Conservation (phyloP, 2,888 invertebrate genomes). For the Aleiodes testaceus region DNA sequence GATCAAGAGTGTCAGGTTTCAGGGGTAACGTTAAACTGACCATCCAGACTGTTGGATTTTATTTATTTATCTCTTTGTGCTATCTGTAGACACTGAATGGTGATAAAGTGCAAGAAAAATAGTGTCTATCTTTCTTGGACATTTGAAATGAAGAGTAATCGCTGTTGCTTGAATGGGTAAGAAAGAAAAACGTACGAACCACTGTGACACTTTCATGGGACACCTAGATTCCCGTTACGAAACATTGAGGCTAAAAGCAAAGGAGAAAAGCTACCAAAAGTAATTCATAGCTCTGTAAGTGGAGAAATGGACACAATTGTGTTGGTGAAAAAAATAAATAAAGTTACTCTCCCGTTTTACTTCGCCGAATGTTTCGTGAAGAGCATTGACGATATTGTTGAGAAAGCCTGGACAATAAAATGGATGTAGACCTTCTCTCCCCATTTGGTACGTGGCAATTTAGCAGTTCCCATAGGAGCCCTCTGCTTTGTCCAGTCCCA, state of each 20-base stretch:
- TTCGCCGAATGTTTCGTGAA: constrained; percentile 5
- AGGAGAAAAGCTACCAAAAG: neutral
- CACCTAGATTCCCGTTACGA: constrained; percentile 43
- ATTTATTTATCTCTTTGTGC: constrained; percentile 5
- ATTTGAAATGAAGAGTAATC: constrained; percentile 61
- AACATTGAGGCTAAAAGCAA: neutral
- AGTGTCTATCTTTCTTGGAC: constrained; percentile 57
- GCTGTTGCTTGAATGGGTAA: constrained; percentile 52
- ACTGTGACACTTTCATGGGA: constrained; percentile 32
- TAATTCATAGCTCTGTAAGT: constrained; percentile 24
- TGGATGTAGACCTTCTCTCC: constrained; percentile 9
- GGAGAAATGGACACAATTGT: neutral
- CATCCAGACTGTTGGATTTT: neutral
- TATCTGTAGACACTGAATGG: constrained; percentile 53
- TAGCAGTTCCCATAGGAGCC: constrained; percentile 45
- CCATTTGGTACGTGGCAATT: constrained; percentile 41
- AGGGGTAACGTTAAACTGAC: neutral
- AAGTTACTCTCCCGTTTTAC: constrained; percentile 19
- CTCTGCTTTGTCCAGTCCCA: constrained; percentile 44
- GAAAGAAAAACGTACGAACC: constrained; percentile 51
- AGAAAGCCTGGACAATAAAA: constrained; percentile 33
- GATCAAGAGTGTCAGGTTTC: neutral
- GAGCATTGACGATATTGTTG: constrained; percentile 47
- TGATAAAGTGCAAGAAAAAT: constrained; percentile 62
- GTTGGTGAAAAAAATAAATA: neutral